Conservation (phyloP, 2,888 invertebrate genomes). For the Hoplodrina blanda region DNA sequence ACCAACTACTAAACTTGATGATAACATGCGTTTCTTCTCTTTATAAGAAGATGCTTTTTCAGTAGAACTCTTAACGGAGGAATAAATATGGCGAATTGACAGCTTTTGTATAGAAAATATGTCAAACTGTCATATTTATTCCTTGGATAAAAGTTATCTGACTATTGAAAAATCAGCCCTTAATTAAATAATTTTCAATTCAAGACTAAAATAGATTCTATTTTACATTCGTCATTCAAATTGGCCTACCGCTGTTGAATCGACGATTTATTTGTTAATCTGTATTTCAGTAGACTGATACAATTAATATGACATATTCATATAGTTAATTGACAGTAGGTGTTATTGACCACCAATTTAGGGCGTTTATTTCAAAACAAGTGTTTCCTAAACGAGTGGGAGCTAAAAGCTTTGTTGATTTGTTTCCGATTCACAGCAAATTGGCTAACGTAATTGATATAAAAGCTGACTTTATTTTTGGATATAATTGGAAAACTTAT, state of each 20-base stretch:
- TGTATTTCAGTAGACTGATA: conserved; percentile 13
- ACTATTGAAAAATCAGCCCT: too few species aligned
- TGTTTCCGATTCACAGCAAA: conserved; percentile 3
- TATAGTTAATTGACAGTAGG: not conserved
- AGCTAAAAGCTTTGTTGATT: conserved; percentile 8
- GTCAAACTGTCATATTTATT: too few species aligned
- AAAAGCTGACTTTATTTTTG: not conserved
- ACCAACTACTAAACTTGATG: too few species aligned
- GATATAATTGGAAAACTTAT: not conserved
- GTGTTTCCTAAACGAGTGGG: not conserved
- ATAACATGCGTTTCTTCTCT: too few species aligned
- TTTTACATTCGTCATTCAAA: conserved; percentile 2
- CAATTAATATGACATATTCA: conserved; percentile 10
- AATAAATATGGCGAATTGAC: too few species aligned
- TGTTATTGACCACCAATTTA: conserved; percentile 2
- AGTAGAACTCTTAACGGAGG: too few species aligned
- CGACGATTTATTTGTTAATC: not conserved
- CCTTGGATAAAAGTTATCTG: too few species aligned
- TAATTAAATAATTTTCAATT: not conserved
- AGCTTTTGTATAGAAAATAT: too few species aligned
- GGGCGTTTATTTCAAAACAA: not conserved
- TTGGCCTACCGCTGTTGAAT: not conserved
- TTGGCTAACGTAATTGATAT: not conserved
- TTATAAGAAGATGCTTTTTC: too few species aligned
- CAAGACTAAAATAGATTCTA: not conserved